These are phyloP conservation scores for Nomada fabriciana DNA, from an alignment of 2,888 invertebrate species.

Conservation along the genomic window DNA sequence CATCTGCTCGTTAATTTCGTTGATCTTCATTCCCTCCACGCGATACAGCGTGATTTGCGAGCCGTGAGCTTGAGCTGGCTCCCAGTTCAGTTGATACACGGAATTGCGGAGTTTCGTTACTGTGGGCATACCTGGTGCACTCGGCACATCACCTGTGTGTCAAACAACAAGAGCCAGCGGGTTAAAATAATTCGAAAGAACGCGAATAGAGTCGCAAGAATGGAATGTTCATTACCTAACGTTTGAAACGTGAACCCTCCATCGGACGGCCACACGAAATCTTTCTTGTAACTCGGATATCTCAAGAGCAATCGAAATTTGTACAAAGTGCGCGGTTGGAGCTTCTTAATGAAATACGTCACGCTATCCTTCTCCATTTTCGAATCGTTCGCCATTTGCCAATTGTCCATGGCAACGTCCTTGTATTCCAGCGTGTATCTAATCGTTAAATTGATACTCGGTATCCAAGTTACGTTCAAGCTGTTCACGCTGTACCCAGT, in stretches of 20 bases:
- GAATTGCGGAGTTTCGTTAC: conserved; percentile 91
- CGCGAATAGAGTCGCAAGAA: not conserved
- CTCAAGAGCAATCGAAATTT: conserved; percentile 89
- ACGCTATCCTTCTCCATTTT: conserved; percentile 69
- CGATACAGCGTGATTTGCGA: conserved; percentile 90
- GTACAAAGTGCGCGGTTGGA: conserved; percentile 92
- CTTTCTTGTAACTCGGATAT: conserved; percentile 87
- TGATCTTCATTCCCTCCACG: conserved; percentile 88
- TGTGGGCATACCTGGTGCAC: conserved; percentile 90
- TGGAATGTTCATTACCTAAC: conserved; percentile 85
- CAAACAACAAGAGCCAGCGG: conserved; percentile 8
- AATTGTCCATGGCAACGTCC: conserved; percentile 84
- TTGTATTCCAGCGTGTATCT: conserved; percentile 85
- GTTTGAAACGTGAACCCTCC: conserved; percentile 91
- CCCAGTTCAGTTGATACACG: conserved; percentile 93
- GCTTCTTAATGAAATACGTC: conserved; percentile 80
- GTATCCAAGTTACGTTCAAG: conserved; percentile 89
- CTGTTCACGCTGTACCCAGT: conserved; percentile 86
- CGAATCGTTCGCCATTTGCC: conserved; percentile 80
- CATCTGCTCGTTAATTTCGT: conserved; percentile 67
- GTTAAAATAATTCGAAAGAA: conserved; percentile 4
- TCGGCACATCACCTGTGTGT: conserved; percentile 90
- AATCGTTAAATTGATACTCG: conserved; percentile 85
- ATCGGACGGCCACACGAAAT: conserved; percentile 90
- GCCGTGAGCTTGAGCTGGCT: conserved; percentile 91